Percentiles rank a stretch among this genome's conserved stretches.
These are phyloP conservation scores for Calameuta filiformis DNA, from an alignment of 2,888 invertebrate genomes.

Conservation along the genomic window DNA sequence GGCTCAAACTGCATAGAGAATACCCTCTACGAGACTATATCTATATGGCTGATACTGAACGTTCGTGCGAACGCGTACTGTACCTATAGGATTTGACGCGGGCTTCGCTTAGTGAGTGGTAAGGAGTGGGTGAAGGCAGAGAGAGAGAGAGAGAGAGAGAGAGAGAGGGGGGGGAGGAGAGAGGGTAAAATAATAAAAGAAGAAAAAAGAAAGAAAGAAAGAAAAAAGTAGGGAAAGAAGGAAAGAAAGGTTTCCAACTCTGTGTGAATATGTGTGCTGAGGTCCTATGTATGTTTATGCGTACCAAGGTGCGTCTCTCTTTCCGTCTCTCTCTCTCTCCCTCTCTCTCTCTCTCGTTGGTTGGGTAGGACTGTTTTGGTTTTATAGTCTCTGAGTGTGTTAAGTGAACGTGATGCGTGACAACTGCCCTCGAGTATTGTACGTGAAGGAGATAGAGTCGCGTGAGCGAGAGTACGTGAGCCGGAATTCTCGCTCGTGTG, in stretches of 20 bases:
- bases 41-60: no score
- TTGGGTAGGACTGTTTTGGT: slow-evolving; percentile 23
- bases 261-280: no score
- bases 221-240: neutral
- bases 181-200: no score
- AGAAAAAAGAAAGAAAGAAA: no score
- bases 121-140: slow-evolving; percentile 3
- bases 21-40: no score
- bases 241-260: no score
- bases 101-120: slow-evolving; percentile 6
- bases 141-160: slow-evolving; percentile 27
- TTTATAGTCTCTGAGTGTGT: slow-evolving; percentile 11
- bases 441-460: neutral
- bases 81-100: slow-evolving; percentile 5
- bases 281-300: no score
- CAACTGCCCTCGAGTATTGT: slow-evolving; percentile 25
- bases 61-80: no score
- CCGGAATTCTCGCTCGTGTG: slow-evolving; percentile 1
- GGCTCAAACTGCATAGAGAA: no score
- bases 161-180: slow-evolving; percentile 10
- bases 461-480: slow-evolving; percentile 1
- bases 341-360: slow-evolving; percentile 11
- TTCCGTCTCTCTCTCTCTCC: slow-evolving; percentile 9
- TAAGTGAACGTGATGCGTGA: slow-evolving; percentile 39
- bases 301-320: neutral